Evolutionary conservation across 92 coral and sea anemone species (phyloP).

Genomic region (Palythoa caribaeorum): DNA sequence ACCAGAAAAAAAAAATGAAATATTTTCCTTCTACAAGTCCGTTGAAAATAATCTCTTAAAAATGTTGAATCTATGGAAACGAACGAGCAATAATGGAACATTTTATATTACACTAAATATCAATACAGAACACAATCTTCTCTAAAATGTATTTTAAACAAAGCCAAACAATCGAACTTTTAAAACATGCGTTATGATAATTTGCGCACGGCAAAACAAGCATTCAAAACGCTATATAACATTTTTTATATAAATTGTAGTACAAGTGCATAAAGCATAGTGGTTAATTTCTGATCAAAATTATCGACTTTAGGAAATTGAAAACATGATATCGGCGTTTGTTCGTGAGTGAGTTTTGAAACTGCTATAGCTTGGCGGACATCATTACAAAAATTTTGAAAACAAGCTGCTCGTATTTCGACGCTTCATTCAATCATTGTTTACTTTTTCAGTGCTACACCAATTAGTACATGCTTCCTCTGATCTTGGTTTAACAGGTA

Average conservation of each 20-base stretch:
- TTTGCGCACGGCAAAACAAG: background rate
- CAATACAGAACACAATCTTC: constrained; percentile 17
- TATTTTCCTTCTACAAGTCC: background rate
- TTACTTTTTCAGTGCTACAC: constrained; percentile 9
- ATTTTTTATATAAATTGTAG: background rate
- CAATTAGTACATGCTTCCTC: constrained; percentile 18
- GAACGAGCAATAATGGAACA: background rate
- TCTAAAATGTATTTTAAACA: constrained; percentile 15
- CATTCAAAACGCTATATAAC: background rate
- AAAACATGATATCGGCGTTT: constrained; percentile 7
- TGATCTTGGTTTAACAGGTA: constrained; percentile 25
- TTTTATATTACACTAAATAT: constrained; percentile 1
- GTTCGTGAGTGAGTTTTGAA: background rate
- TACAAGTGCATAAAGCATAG: background rate
- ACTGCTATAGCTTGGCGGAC: background rate
- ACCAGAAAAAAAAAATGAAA: background rate
- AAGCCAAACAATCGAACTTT: constrained; percentile 23
- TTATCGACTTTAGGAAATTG: constrained; percentile 15
- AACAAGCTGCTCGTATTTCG: constrained; percentile 5
- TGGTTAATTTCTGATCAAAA: background rate
- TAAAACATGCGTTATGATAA: background rate
- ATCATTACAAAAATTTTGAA: background rate
- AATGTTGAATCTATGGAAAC: constrained; percentile 25
- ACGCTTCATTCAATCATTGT: background rate
- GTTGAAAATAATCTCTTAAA: background rate